These are phyloP conservation scores for Morpho achilles DNA, from an alignment of 2,888 invertebrate genomes.

Conservation along the genomic window DNA sequence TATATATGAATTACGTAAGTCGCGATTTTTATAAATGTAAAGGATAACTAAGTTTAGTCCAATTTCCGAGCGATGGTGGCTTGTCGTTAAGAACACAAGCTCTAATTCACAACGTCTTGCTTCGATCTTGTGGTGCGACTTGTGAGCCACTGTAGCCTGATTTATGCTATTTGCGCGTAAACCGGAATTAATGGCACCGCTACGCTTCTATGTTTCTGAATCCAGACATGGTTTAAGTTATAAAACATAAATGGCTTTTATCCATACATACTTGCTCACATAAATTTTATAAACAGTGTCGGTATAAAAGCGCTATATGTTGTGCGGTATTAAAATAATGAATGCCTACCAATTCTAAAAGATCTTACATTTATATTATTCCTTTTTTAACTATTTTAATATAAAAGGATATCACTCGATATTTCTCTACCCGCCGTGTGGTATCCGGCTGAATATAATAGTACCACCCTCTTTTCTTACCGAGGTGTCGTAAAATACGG, in stretches of 20 bases:
- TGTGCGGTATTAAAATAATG: no score
- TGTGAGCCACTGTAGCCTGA: constrained; percentile 63
- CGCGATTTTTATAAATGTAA: constrained; percentile 7
- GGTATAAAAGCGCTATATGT: no score
- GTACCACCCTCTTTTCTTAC: no score
- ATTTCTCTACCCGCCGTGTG: no score
- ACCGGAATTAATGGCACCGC: constrained; percentile 78
- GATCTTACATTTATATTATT: no score
- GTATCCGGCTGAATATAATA: no score
- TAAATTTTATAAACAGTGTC: background rate
- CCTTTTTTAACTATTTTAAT: no score
- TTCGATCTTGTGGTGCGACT: constrained; percentile 58
- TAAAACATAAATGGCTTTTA: background rate
- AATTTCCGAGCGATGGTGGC: constrained; percentile 45
- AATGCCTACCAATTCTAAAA: no score
- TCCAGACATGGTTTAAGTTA: constrained; percentile 22
- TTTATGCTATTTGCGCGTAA: constrained; percentile 78
- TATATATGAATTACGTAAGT: constrained; percentile 4
- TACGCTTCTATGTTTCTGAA: constrained; percentile 73
- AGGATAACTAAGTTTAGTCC: constrained; percentile 38
- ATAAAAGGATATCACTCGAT: no score
- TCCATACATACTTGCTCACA: no score
- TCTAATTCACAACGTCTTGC: constrained; percentile 33
- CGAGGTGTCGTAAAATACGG: no score
- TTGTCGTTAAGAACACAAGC: constrained; percentile 32